Evolutionary conservation across 2,113 vertebrate genomes (phyloP).

Genomic region (Deroptyus accipitrinus): DNA sequence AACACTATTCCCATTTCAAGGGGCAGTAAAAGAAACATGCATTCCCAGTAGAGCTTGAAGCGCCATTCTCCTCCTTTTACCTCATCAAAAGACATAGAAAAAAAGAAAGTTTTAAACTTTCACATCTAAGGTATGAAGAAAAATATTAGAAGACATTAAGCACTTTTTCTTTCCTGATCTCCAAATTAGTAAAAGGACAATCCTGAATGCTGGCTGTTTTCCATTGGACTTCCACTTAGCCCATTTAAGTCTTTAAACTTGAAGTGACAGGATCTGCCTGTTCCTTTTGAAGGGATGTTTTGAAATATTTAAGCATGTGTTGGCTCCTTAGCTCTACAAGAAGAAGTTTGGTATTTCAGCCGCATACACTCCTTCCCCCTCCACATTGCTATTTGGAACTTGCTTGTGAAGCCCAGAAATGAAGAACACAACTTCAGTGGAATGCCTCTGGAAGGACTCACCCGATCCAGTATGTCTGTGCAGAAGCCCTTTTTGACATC

Average conservation of each 20-base stretch:
- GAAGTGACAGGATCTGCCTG: background rate
- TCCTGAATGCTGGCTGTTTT: background rate
- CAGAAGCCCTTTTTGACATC: background rate
- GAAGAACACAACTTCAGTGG: accelerated
- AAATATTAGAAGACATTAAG: background rate
- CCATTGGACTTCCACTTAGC: background rate
- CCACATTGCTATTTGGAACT: background rate
- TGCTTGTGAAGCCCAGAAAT: background rate
- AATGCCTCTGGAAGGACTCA: background rate
- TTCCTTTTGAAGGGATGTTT: background rate
- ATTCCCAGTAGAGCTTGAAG: background rate
- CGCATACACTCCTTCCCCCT: background rate
- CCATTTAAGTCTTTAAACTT: background rate
- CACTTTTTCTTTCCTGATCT: background rate
- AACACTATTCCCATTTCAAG: background rate
- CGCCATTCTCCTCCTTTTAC: background rate
- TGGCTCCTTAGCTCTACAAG: background rate
- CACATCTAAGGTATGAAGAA: background rate
- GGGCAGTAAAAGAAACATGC: background rate
- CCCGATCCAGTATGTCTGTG: background rate
- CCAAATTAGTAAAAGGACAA: background rate
- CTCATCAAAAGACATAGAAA: background rate
- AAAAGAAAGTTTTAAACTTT: background rate
- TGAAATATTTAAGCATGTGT: background rate
- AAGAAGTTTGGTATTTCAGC: background rate